phyloP scores from a whole-genome alignment of 2,113 vertebrate genomes.

The Tragelaphus scriptus region DNA sequence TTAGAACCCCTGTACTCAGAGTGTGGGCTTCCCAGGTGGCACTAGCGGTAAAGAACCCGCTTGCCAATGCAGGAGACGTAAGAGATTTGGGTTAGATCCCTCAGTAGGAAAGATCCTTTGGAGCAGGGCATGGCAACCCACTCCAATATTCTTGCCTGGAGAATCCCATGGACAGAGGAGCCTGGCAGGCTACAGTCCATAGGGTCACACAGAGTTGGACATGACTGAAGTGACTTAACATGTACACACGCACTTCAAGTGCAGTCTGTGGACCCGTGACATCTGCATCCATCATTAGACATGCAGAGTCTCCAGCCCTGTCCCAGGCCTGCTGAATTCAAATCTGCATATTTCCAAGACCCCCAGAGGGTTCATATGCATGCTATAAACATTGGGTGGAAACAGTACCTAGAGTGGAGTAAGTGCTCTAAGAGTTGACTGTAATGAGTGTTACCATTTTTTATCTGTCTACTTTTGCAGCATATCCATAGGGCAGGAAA shows the following conservation, averaged over 20 bases:
- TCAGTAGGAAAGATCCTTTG: neutral
- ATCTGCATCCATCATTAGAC: neutral
- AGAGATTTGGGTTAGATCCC: neutral
- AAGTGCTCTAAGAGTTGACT: neutral
- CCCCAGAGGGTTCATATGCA: neutral
- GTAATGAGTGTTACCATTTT: slow-evolving; percentile 21
- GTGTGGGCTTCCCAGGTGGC: neutral
- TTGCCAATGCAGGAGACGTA: neutral
- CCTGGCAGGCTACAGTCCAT: neutral
- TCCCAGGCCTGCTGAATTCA: neutral
- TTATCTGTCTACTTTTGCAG: neutral
- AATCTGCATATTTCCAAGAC: neutral
- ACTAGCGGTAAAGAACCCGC: neutral
- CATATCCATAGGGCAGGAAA: slow-evolving; percentile 10
- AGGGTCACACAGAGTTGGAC: neutral
- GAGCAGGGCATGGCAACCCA: neutral
- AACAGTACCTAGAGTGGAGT: neutral
- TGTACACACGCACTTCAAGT: rapidly evolving
- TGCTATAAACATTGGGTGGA: neutral
- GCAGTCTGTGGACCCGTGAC: neutral
- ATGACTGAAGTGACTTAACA: neutral
- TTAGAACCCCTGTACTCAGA: neutral
- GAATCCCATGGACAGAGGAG: neutral
- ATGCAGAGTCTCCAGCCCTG: neutral
- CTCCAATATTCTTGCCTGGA: neutral